A percentile compares a stretch with the other conserved stretches of the same genome.
Conservation (phyloP, 37 sponge, comb jelly and placozoan species). For the Spongilla lacustris region DNA sequence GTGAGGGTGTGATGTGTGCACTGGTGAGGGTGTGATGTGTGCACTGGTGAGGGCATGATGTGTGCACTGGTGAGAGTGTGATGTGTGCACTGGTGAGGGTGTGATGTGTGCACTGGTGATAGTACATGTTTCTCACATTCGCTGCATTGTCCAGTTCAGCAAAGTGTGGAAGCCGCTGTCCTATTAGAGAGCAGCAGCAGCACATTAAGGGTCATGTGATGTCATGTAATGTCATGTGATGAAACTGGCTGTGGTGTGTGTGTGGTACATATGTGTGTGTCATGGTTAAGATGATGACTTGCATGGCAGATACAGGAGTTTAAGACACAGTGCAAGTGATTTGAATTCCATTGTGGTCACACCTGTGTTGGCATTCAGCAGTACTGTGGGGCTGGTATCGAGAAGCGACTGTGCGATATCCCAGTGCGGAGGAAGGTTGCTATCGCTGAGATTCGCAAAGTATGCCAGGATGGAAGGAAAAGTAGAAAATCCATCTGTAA, state of each 20-base stretch:
- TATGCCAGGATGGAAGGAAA: constrained; percentile 81
- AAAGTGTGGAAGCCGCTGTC: constrained; percentile 66
- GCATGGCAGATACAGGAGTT: too few relatives aligned
- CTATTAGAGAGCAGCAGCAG: constrained; percentile 3
- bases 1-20: neutral
- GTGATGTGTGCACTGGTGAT: neutral
- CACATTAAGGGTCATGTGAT: too few relatives aligned
- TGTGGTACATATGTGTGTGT: neutral
- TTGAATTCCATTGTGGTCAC: neutral
- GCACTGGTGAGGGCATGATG: neutral
- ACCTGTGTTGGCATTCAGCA: constrained; percentile 58
- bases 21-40: too few relatives aligned
- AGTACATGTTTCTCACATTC: constrained; percentile 25
- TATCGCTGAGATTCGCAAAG: constrained; percentile 54
- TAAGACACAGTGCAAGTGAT: too few relatives aligned
- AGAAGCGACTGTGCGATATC: constrained; percentile 51
- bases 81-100: neutral
- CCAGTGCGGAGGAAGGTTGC: constrained; percentile 81
- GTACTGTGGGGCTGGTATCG: constrained; percentile 48
- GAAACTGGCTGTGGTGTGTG: neutral
- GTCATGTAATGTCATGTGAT: too few relatives aligned
- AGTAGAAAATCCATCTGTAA: constrained; percentile 79
- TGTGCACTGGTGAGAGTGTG: neutral
- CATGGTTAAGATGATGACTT: too few relatives aligned
- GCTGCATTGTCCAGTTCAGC: constrained; percentile 67